Base-by-base conservation (phyloP, 2,888 invertebrate species). In the Agrochola circellaris region DNA sequence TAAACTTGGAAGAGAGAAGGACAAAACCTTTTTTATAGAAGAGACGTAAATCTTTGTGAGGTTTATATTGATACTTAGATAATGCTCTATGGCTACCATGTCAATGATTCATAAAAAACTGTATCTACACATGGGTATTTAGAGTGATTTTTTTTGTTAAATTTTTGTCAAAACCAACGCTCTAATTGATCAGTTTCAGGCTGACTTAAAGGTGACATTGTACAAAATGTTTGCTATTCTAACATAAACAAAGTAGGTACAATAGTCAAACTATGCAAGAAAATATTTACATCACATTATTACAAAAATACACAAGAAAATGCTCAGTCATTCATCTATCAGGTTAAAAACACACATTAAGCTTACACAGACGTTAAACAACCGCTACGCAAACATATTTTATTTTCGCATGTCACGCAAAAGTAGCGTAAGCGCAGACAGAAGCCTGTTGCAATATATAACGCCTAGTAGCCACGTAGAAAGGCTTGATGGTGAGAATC, bases 401-500 rank as follows among this genome's bases (percentile, higher is more conserved):
- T 73, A 67, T 80, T 77, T 87, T 80, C 69, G 77, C 77, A 74
- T 56, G 45, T 51, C 65, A 73, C 54, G 67, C 61, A 61, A 73
- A 72, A 69, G 15, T 61, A 71, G 62, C 60, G 72, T 72, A 83
- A 79, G 51, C 67, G 54, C 38, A 26, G 45, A 66, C 51, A 38
- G 23, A 20, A 61, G 69, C 51, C 26, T 84, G 65, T 73, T 73
- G 73, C 79, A 82, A 82, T 61, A 30, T 61, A 60, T 30, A 68
- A 72, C 54, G 60, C 71, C 17, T 30, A 11, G 69, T 26, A 61
- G 34, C 20, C 48, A 34, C 54, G 48, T 75, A 69, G 64, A 75
- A 72, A 77, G 66, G 68, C 78, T 66, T 70, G 51, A 73, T 75
- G 79, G 85, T 87, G 85, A 68, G 87, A 85, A 78, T 79, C 70